Percentiles rank a stretch among this genome's conserved stretches.
Evolutionary conservation across 2,797 vertebrate genomes (phyloP).

Genomic region (Acipenser transmontanus): DNA sequence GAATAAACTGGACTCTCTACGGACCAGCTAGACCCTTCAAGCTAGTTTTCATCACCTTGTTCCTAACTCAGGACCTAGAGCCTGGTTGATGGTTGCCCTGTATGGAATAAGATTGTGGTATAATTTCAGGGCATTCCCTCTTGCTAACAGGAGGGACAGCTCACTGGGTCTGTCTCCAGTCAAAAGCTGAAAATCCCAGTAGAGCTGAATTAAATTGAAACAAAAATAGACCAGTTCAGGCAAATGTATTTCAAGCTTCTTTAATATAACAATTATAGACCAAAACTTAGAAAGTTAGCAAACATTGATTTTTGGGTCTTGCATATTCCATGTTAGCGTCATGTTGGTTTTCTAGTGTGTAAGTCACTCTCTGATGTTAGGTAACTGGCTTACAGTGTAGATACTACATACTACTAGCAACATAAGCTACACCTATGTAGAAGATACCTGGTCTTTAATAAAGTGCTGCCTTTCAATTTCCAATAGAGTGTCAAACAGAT

Average conservation of each 20-base stretch:
- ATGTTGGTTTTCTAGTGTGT: too few relatives aligned
- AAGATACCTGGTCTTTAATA: slow-evolving; percentile 45
- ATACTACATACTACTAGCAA: too few relatives aligned
- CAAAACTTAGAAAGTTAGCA: too few relatives aligned
- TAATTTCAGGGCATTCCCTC: background rate
- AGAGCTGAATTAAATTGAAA: slow-evolving; percentile 39
- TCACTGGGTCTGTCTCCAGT: slow-evolving; percentile 28
- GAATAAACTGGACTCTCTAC: too few relatives aligned
- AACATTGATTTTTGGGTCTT: too few relatives aligned
- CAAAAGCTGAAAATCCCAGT: slow-evolving; percentile 59
- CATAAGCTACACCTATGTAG: too few relatives aligned
- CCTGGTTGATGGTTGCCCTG: background rate
- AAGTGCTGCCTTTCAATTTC: slow-evolving; percentile 51
- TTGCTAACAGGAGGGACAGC: background rate
- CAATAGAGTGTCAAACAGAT: slow-evolving; percentile 51
- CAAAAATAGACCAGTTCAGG: background rate
- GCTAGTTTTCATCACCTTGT: background rate
- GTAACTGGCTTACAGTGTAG: too few relatives aligned
- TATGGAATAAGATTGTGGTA: background rate
- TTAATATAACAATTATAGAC: too few relatives aligned
- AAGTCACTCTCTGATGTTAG: too few relatives aligned
- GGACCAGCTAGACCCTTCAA: too few relatives aligned
- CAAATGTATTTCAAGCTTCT: too few relatives aligned
- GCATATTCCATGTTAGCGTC: too few relatives aligned
- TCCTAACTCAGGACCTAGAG: background rate